Evolutionary conservation across 2,888 invertebrate genomes (phyloP).

Genomic region (Sepioteuthis lessoniana): DNA sequence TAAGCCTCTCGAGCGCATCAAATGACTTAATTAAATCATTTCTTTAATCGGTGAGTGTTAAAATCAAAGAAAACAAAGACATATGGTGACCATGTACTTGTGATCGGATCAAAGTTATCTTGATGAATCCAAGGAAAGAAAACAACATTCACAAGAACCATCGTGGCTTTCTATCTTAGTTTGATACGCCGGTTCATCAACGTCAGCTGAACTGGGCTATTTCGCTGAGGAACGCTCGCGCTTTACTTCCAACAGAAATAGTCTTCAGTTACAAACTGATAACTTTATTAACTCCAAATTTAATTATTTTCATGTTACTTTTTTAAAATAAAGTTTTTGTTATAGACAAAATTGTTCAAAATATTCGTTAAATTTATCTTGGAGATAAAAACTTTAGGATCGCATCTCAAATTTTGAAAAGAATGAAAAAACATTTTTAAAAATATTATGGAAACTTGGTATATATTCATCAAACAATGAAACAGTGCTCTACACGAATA

Average conservation of each 20-base stretch:
- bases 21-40: conserved; percentile 44
- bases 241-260: neutral
- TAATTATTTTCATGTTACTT: neutral
- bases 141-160: neutral
- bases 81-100: conserved; percentile 43
- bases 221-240: neutral
- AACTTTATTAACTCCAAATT: neutral
- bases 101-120: conserved; percentile 24
- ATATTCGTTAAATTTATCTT: neutral
- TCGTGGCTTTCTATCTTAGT: neutral
- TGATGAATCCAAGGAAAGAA: neutral
- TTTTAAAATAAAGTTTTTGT: neutral
- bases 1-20: conserved; percentile 36
- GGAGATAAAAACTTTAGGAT: neutral
- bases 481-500: too few relatives aligned
- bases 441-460: too few relatives aligned
- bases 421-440: too few relatives aligned
- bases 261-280: neutral
- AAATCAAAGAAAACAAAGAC: conserved; percentile 48
- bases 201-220: neutral
- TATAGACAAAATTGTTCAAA: neutral
- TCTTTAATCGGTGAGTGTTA: conserved; percentile 38
- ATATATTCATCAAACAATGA: too few relatives aligned
- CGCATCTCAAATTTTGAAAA: too few relatives aligned
- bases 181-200: neutral